Evolutionary conservation across 2,888 invertebrate genomes (phyloP).

Genomic region (Phymatocera aterrima): DNA sequence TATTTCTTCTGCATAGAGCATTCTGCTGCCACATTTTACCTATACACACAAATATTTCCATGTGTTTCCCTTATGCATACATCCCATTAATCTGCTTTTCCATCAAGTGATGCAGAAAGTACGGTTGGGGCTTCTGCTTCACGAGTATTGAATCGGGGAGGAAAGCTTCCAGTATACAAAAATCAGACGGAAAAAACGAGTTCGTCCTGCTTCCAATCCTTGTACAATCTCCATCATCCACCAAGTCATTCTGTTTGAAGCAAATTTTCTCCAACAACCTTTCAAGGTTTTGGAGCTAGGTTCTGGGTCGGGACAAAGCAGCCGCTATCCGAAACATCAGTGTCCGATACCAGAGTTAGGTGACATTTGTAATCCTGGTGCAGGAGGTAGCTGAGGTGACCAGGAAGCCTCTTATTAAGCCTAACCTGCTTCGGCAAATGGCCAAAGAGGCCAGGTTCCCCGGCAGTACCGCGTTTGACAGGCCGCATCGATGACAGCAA

Average conservation of each 20-base stretch:
- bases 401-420: slow-evolving; percentile 60
- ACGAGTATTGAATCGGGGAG: too few relatives aligned
- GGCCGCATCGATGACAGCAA: slow-evolving; percentile 69
- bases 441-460: slow-evolving; percentile 50
- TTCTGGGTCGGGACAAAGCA: slow-evolving; percentile 59
- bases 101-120: too few relatives aligned
- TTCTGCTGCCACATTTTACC: too few relatives aligned
- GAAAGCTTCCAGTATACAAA: background rate
- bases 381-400: slow-evolving; percentile 50
- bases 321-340: slow-evolving; percentile 72
- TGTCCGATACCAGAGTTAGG: slow-evolving; percentile 71
- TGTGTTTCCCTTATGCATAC: too few relatives aligned
- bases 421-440: slow-evolving; percentile 23
- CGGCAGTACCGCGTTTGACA: slow-evolving; percentile 51
- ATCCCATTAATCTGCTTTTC: too few relatives aligned
- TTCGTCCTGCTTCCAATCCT: background rate
- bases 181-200: background rate
- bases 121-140: too few relatives aligned
- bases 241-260: slow-evolving; percentile 33
- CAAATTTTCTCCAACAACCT: slow-evolving; percentile 6
- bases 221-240: background rate
- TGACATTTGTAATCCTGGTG: slow-evolving; percentile 59
- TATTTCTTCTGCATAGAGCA: too few relatives aligned
- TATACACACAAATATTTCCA: too few relatives aligned
- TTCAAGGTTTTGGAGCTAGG: slow-evolving; percentile 29